Conservation (phyloP, 2,113 vertebrate genomes). For the Lichenostomus cassidix region DNA sequence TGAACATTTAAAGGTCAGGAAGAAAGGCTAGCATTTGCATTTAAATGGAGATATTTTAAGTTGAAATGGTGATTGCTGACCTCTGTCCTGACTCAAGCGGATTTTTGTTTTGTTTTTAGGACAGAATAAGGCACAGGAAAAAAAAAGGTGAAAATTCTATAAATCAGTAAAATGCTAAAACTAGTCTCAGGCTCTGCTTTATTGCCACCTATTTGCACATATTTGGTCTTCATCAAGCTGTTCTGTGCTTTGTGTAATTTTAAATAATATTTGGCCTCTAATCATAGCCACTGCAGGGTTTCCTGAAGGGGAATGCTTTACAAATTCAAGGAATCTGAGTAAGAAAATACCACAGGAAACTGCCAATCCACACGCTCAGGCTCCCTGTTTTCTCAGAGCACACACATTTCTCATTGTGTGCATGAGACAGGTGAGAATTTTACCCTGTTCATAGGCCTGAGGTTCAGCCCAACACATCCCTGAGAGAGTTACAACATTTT, state of each 20-base stretch:
- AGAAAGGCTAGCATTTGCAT: slow-evolving; percentile 82
- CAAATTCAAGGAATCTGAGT: background rate
- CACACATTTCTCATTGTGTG: background rate
- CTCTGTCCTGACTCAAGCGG: slow-evolving; percentile 30
- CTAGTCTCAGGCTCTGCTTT: background rate
- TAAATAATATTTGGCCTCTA: background rate
- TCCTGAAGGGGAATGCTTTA: background rate
- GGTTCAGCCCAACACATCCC: background rate
- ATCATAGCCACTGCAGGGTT: background rate
- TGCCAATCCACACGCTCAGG: background rate
- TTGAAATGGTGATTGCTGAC: slow-evolving; percentile 70
- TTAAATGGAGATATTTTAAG: slow-evolving; percentile 80
- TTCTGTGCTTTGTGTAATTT: background rate
- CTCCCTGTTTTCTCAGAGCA: background rate
- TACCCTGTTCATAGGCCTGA: background rate
- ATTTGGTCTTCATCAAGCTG: background rate
- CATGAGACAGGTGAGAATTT: background rate
- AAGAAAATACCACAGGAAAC: background rate
- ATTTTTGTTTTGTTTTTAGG: slow-evolving; percentile 44
- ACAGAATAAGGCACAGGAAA: background rate
- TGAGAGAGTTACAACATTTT: background rate
- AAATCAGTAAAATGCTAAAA: slow-evolving; percentile 8
- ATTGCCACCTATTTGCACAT: background rate
- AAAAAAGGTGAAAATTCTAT: background rate
- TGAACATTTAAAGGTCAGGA: slow-evolving; percentile 74